Base-by-base conservation (phyloP, 2,113 vertebrate genomes). In the Origma solitaria region DNA sequence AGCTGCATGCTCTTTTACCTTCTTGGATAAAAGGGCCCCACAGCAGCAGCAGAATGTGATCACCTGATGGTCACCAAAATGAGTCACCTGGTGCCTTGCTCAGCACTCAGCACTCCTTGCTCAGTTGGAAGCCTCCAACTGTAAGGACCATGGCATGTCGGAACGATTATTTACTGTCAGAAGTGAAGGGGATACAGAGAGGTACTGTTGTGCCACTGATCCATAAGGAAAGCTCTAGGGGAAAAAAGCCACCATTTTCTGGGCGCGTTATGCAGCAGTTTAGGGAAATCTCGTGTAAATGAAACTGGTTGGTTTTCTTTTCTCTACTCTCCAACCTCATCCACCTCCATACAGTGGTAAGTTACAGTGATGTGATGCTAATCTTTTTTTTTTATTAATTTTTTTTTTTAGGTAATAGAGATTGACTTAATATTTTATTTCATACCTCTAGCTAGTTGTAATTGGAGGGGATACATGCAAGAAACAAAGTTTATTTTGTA, bases 131-230 rank as follows among this genome's bases (percentile, higher is more conserved):
- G 65, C 40, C 16, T 40, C 27, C 0, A 0, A 7, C n/a, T 23
- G 22, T 16, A 65, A 86, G 15, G 80, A 65, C 75, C 17, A 3
- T 19, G 24, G 69, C 37, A 6, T 3, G 15, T 19, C 11, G 2
- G 53, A 60, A 8, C 0, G 0, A 21, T 60, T 60, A 58, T 7
- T 51, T 47, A 6, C 49, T 0, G 2, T 54, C 21, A 54, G 76
- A 37, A 57, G 47, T 30, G 9, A 6, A 54, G 30, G 51, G 35
- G 72, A 15, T 19, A 30, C 2, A 50, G 21, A 66, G n/a, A 21
- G 30, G 38, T 37, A 13, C 10, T 78, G 22, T 53, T 69, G 60
- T 50, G 64, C 18, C 6, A 2, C 47, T 24, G 72, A 66, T 64
- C 38, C 68, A 38, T 45, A 37, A 81, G 44, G 65, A 84, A 62